Evolutionary conservation across 2,797 vertebrate species (phyloP).

Genomic region (Tapirus indicus): DNA sequence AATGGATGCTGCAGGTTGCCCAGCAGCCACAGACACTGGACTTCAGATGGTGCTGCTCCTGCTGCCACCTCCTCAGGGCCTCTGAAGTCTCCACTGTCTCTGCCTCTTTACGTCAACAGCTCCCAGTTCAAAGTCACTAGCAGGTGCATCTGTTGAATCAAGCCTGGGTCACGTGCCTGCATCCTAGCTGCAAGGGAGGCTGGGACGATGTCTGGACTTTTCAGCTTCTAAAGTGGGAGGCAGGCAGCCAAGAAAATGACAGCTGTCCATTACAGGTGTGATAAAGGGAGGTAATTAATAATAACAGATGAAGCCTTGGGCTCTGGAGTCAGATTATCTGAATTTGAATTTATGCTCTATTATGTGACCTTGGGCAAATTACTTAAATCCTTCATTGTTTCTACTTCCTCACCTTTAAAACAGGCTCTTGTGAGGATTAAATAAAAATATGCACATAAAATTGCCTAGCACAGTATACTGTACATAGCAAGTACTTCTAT

Average conservation of each 20-base stretch:
- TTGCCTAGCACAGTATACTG: neutral
- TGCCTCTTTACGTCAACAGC: neutral
- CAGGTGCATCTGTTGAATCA: neutral
- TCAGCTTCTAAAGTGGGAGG: neutral
- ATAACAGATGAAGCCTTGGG: neutral
- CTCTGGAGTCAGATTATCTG: constrained; percentile 4
- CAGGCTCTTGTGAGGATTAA: neutral
- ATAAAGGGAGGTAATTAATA: neutral
- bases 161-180: neutral
- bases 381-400: constrained; percentile 9
- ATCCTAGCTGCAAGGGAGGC: neutral
- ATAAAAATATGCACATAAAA: neutral
- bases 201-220: neutral
- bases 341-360: neutral
- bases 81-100: neutral
- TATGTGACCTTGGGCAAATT: neutral
- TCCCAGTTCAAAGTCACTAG: neutral
- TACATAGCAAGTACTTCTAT: neutral
- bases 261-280: neutral
- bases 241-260: neutral
- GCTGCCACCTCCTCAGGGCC: neutral
- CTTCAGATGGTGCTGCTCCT: neutral
- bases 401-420: constrained; percentile 19
- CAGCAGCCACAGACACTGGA: neutral
- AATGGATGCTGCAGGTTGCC: neutral